These are phyloP conservation scores for Pygmarrhopalites habei DNA, from an alignment of 1,140 invertebrate genomes.

Conservation along the genomic window DNA sequence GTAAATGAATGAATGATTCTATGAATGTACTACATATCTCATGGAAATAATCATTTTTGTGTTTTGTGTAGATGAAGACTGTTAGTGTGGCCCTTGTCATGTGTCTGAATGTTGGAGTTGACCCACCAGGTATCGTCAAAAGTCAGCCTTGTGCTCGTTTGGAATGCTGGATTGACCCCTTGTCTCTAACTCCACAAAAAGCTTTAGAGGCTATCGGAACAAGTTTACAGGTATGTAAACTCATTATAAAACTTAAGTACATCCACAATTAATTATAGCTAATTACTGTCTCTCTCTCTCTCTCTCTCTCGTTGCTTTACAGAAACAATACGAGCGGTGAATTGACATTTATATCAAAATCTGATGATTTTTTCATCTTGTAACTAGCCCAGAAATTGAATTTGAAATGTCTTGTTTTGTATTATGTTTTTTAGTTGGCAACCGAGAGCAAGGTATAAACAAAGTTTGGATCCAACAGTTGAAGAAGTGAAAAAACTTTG, in stretches of 20 bases:
- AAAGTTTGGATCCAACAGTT: constrained; percentile 91
- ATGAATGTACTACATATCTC: not conserved
- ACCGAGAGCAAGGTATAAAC: constrained; percentile 90
- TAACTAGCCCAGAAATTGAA: too few species aligned
- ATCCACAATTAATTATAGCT: too few species aligned
- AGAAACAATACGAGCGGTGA: constrained; percentile 86
- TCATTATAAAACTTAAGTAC: too few species aligned
- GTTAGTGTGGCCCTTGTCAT: constrained; percentile 97
- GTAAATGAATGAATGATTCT: too few species aligned
- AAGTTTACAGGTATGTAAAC: too few species aligned
- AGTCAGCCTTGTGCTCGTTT: constrained; percentile 90
- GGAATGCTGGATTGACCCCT: constrained; percentile 93
- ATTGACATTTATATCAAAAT: not conserved
- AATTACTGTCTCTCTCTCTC: too few species aligned
- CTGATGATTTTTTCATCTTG: too few species aligned
- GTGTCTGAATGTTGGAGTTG: constrained; percentile 97
- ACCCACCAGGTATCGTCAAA: constrained; percentile 96
- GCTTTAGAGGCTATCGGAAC: constrained; percentile 86
- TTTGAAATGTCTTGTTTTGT: not conserved
- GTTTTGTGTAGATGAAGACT: constrained; percentile 79
- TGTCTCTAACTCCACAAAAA: constrained; percentile 81
- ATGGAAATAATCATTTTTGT: constrained; percentile 2
- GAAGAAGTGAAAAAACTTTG: constrained; percentile 98
- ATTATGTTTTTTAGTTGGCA: constrained; percentile 65
- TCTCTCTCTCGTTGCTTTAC: too few species aligned